Evolutionary conservation across 2,113 vertebrate species (phyloP).

Genomic region (Mesoclemmys tuberculata): DNA sequence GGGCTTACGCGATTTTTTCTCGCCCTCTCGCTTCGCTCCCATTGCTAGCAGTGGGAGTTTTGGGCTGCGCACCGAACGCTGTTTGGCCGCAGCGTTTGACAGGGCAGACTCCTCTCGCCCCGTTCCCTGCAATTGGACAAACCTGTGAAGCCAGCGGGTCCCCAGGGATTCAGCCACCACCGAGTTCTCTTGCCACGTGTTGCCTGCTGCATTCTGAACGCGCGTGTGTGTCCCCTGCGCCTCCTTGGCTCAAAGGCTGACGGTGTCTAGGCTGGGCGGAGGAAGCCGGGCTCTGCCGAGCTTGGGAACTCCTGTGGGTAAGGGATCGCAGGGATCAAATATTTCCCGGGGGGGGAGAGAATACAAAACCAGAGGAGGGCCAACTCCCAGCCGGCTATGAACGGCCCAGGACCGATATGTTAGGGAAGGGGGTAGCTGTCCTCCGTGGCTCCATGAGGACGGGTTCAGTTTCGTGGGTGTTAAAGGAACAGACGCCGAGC

Average conservation of each 20-base stretch:
- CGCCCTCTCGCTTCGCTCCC: too few species aligned
- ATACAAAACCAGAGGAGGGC: conserved; percentile 17
- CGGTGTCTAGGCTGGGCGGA: not conserved
- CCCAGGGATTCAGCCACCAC: conserved; percentile 49
- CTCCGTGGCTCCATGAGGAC: not conserved
- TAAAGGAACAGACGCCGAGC: not conserved
- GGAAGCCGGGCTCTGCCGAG: not conserved
- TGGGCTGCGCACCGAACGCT: conserved; percentile 16
- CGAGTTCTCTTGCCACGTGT: conserved; percentile 53
- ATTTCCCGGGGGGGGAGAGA: not conserved
- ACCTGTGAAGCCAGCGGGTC: not conserved
- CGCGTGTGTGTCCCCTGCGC: conserved; percentile 9
- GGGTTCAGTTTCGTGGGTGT: not conserved
- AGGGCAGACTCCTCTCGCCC: not conserved
- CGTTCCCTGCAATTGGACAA: not conserved
- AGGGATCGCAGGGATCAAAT: not conserved
- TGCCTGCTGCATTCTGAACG: conserved; percentile 34
- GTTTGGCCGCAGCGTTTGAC: not conserved
- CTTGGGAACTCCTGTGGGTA: not conserved
- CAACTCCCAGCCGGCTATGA: conserved; percentile 41
- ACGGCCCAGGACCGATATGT: conserved; percentile 34
- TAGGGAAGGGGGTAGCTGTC: not conserved
- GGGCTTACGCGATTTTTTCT: too few species aligned
- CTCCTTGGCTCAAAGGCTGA: conserved; percentile 38
- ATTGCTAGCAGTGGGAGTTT: conserved; percentile 40